Base-by-base conservation (phyloP, 2,797 vertebrate genomes). In the Acanthurus tractus region DNA sequence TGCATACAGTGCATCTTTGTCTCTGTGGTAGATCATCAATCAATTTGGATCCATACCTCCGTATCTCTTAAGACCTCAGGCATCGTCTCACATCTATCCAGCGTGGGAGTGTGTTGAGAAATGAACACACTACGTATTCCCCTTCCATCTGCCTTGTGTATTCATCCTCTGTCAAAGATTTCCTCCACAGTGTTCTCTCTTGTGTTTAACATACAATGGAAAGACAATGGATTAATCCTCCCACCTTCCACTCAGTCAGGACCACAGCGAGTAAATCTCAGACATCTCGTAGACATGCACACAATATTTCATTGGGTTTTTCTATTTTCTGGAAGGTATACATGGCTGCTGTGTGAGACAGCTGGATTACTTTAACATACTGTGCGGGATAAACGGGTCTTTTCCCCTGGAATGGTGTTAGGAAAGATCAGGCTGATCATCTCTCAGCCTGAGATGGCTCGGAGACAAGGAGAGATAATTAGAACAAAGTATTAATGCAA, bases 341-440 rank as follows among this genome's bases (percentile, higher is more conserved):
- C 52, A 22, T 78, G 13, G 71, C 44, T 13, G 40, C 18, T 29
- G 54, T 29, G 65, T 10, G 50, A 83, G 81, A 79, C 79, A 84
- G 71, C 69, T 74, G 82, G 83, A 88, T 90, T 88, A 89, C 74
- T 66, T 11, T 66, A 76, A 67, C 74, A 77, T 70, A 87, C 70
- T 74, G 64, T 63, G 14, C 8, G 61, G 79, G 73, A 83, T 85
- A 69, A 83, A 82, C 66, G 1, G 20, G 12, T 62, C 44, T 77
- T 78, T 74, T 71, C 42, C 50, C 76, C 76, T 61, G 45, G 55
- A 85, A 62, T 54, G 46, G 10, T 46, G 69, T 46, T 76, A 50
- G 61, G 62, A 65, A 52, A 34, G 48, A 81, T 79, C n/a, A n/a
- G n/a, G n/a, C n/a, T n/a, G n/a, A n/a, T n/a, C 6, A 61, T 59